Conservation (phyloP, 1,140 invertebrate species). For the Samia ricini region DNA sequence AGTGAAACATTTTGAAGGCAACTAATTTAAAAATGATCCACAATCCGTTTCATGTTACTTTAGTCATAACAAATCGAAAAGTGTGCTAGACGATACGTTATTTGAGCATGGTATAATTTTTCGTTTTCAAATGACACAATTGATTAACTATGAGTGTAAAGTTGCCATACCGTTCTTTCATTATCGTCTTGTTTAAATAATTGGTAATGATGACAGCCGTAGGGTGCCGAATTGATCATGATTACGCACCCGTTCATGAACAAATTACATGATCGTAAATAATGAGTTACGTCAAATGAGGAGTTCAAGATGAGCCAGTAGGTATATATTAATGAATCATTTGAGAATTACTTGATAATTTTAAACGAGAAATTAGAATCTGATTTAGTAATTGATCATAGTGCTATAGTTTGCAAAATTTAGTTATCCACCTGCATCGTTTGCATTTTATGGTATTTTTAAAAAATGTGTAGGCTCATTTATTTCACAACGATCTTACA, state of each 20-base stretch:
- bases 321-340: not conserved
- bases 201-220: constrained; percentile 28
- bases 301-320: not conserved
- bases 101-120: no score
- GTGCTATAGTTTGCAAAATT: no score
- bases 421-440: no score
- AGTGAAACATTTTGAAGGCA: no score
- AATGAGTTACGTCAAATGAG: not conserved
- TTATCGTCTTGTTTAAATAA: constrained; percentile 38
- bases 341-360: not conserved
- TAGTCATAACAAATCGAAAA: no score
- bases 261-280: constrained; percentile 4
- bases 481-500: no score
- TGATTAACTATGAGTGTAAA: not conserved
- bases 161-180: constrained; percentile 1
- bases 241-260: constrained; percentile 1
- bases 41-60: no score
- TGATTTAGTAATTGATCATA: not conserved
- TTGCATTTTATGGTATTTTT: no score
- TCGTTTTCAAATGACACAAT: not conserved
- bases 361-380: not conserved
- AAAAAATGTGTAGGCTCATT: no score
- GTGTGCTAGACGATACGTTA: no score
- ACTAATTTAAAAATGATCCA: no score
- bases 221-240: constrained; percentile 7